Evolutionary conservation across 1,140 invertebrate species (phyloP).

Genomic region (Eueides isabella): DNA sequence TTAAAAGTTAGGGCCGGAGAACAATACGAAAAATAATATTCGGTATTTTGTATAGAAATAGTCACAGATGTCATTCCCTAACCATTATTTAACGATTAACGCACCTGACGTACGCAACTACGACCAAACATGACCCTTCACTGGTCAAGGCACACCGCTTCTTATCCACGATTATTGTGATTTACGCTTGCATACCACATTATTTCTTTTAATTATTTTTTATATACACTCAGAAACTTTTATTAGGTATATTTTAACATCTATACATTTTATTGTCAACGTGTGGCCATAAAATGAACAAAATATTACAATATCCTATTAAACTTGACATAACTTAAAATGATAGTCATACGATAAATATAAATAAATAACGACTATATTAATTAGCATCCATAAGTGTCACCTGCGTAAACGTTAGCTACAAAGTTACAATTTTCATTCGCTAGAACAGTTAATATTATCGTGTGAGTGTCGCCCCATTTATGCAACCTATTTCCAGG

Average conservation of each 20-base stretch:
- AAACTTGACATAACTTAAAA: not conserved
- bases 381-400: not conserved
- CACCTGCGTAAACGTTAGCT: not conserved
- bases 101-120: conserved; percentile 45
- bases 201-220: not conserved
- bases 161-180: conserved; percentile 26
- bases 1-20: not conserved
- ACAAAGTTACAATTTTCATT: not conserved
- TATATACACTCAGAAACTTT: too few relatives aligned
- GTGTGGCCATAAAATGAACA: too few relatives aligned
- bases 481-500: conserved; percentile 19
- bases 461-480: not conserved
- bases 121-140: conserved; percentile 52
- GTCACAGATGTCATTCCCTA: conserved; percentile 22
- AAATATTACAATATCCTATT: not conserved
- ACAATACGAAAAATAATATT: not conserved
- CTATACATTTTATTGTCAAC: too few relatives aligned
- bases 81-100: conserved; percentile 39
- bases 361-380: not conserved
- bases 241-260: too few relatives aligned
- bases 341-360: not conserved
- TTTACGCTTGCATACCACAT: conserved; percentile 13
- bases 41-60: not conserved
- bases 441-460: not conserved
- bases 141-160: conserved; percentile 56